Evolutionary conservation across 2,888 invertebrate species (phyloP), one percentile per base, ranked within the genome.

Genomic region (Onchidella celtica): DNA sequence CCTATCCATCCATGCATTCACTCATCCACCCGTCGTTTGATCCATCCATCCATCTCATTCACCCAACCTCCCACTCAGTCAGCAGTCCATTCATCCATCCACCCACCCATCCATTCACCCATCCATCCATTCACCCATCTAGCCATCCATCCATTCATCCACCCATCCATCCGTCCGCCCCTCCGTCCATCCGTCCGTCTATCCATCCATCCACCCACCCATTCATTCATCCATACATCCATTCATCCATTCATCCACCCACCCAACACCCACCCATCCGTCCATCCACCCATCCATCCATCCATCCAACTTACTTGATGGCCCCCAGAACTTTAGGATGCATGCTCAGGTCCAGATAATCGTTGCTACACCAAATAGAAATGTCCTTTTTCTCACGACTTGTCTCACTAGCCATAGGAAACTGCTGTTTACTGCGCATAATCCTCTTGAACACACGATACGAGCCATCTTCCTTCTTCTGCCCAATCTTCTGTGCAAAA

Each of bases 311-410:
- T 61, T 61, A 61, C 61, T 9, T 61, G 11, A 61, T 61, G 11
- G 61, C 24, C 24, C 24, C 61, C 17, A 61, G 17, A n/a, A 61
- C 61, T 24, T n/a, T 6, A n/a, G 61, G 61, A 24, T 61, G 61
- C 11, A n/a, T 17, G 6, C 61, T n/a, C 6, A 61, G 61, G 24
- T n/a, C 61, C 11, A 61, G 61, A 24, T 61, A 61, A 24, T 61
- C 61, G 61, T 61, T 61, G 24, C 61, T 61, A n/a, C 61, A 61
- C 61, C 61, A 61, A 24, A 61, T 61, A 17, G 61, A n/a, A n/a
- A 61, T 61, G 24, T n/a, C 24, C 61, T 61, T 9, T n/a, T 9
- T 9, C 6, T n/a, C 61, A 6, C 24, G 11, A 24, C 61, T 61
- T 6, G 17, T 61, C 24, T 61, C 61, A 6, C 6, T 9, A 24